A percentile compares a stretch with the other conserved stretches of the same genome.
These are phyloP conservation scores for Pangasius krempfi DNA, from an alignment of 2,797 vertebrate species.

Conservation along the genomic window DNA sequence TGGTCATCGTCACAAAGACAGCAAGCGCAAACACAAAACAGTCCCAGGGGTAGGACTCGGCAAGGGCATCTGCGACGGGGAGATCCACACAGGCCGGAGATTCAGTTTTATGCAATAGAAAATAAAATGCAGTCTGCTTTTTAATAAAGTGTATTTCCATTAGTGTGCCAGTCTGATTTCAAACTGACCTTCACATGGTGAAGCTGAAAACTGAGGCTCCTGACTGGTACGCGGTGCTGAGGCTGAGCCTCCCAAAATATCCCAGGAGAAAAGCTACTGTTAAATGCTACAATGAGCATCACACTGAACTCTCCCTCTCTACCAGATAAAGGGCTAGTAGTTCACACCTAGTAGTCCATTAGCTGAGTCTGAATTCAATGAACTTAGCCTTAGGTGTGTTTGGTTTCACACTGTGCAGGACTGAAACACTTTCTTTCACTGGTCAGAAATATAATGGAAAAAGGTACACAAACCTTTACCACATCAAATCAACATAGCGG, in stretches of 20 bases:
- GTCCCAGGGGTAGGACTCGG: conserved; percentile 74
- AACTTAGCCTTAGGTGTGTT: neutral
- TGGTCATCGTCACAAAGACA: conserved; percentile 79
- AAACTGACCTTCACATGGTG: neutral
- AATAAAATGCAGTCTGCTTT: neutral
- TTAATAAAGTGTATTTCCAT: neutral
- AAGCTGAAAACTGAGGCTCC: neutral
- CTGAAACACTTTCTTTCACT: neutral
- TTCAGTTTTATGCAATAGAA: conserved; percentile 11
- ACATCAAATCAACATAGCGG: neutral
- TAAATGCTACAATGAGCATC: neutral
- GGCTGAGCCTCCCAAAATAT: neutral
- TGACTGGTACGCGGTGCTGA: neutral
- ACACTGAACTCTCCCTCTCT: neutral
- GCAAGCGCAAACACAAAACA: conserved; percentile 78
- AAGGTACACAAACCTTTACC: neutral
- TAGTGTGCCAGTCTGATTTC: neutral
- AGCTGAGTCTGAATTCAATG: neutral
- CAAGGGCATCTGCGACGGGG: conserved; percentile 69
- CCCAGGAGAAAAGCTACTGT: neutral
- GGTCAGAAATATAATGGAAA: neutral
- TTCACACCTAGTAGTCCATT: neutral
- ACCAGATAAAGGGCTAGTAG: neutral
- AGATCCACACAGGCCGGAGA: conserved; percentile 16
- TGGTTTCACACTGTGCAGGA: neutral